phyloP scores from a whole-genome alignment of 2,113 vertebrate species.

The Phainopepla nitens region DNA sequence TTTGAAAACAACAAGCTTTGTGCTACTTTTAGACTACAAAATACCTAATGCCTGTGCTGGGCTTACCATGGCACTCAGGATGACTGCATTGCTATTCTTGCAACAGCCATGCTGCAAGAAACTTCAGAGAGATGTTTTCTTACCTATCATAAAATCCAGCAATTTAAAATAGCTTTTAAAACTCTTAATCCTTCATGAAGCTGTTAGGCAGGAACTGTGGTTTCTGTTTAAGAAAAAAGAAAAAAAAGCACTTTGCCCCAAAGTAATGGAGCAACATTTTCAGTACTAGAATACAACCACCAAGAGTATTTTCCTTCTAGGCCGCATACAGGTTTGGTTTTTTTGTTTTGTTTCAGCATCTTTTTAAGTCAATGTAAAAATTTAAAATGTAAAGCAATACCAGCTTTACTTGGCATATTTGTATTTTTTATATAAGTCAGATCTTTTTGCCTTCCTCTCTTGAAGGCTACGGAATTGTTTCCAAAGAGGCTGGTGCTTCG shows the following conservation, averaged over 20 bases:
- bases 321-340: background rate
- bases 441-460: background rate
- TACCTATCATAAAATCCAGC: background rate
- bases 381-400: background rate
- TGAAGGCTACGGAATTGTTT: background rate
- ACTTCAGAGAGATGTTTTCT: background rate
- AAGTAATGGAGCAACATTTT: background rate
- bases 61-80: background rate
- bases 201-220: background rate
- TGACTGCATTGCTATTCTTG: background rate
- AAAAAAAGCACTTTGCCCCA: background rate
- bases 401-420: background rate
- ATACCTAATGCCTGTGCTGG: background rate
- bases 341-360: background rate
- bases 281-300: background rate
- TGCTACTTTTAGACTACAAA: background rate
- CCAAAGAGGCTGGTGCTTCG: slow-evolving; percentile 6
- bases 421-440: background rate
- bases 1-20: background rate
- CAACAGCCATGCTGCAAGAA: background rate
- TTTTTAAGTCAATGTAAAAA: background rate
- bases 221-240: background rate
- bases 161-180: background rate
- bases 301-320: background rate
- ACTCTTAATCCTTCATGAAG: background rate